Percentiles rank a stretch among this genome's conserved stretches.
phyloP scores from a whole-genome alignment of 2,113 vertebrate species.

The Ctenodactylus gundi region DNA sequence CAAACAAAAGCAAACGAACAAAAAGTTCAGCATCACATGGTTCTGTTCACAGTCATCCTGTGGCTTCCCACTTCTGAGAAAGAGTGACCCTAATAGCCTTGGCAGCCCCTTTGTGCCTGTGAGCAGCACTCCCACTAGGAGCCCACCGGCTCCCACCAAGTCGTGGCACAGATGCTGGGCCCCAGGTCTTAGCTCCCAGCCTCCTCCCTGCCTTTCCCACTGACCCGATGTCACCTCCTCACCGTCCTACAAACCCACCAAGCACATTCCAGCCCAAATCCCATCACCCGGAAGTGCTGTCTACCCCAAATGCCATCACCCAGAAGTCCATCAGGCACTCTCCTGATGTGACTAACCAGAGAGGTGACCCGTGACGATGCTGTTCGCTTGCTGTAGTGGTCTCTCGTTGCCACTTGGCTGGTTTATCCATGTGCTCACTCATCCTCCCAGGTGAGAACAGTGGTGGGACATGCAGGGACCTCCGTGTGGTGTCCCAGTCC shows the following conservation, averaged over 20 bases:
- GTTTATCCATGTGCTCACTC: not conserved
- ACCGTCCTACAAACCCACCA: not conserved
- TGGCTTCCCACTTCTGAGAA: not conserved
- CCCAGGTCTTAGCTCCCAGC: not conserved
- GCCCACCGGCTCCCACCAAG: not conserved
- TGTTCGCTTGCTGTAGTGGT: not conserved
- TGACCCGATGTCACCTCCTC: not conserved
- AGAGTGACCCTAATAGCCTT: not conserved
- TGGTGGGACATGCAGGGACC: not conserved
- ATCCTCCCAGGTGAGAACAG: not conserved
- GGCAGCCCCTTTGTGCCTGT: not conserved
- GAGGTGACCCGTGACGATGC: not conserved
- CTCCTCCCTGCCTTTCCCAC: no score
- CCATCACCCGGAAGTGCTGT: not conserved
- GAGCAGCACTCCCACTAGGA: no score
- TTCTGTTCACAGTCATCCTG: not conserved
- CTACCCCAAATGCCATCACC: not conserved
- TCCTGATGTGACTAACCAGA: not conserved
- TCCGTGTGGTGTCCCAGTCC: not conserved
- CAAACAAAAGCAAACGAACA: no score
- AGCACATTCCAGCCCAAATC: not conserved
- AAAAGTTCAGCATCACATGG: not conserved
- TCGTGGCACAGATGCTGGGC: not conserved
- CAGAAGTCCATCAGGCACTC: rapidly evolving
- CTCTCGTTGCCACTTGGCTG: not conserved